Conservation (phyloP, 2,113 vertebrate species). For the Suricata suricatta region DNA sequence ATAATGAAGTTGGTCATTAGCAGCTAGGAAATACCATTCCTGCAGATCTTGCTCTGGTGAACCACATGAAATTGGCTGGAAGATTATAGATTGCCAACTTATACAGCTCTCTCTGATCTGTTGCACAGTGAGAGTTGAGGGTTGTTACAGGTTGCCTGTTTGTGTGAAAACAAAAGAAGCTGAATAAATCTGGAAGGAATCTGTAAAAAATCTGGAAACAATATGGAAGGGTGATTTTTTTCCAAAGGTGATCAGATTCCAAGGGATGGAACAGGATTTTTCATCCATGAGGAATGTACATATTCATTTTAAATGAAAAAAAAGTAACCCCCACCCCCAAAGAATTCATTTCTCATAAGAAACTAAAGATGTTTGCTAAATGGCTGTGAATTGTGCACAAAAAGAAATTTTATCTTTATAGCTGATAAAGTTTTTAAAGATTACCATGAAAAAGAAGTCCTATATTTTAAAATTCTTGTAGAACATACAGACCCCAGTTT, state of each 20-base stretch:
- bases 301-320: neutral
- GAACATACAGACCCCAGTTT: neutral
- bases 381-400: neutral
- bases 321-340: neutral
- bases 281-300: neutral
- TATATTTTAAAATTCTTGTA: neutral
- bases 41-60: constrained; percentile 25
- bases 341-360: neutral
- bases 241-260: neutral
- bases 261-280: neutral
- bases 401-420: neutral
- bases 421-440: neutral
- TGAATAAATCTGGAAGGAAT: neutral
- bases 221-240: neutral
- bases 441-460: neutral
- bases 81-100: constrained; percentile 22
- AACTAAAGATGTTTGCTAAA: neutral
- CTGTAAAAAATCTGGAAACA: neutral
- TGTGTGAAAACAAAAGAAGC: constrained; percentile 40
- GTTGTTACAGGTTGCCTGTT: neutral
- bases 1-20: constrained; percentile 70
- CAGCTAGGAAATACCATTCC: constrained; percentile 40
- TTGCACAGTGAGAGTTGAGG: fast-evolving
- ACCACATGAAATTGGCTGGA: neutral
- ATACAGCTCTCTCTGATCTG: neutral